Evolutionary conservation across 2,888 invertebrate genomes (phyloP), one percentile per base, ranked within the genome.

Genomic region (Ctena decussata): DNA sequence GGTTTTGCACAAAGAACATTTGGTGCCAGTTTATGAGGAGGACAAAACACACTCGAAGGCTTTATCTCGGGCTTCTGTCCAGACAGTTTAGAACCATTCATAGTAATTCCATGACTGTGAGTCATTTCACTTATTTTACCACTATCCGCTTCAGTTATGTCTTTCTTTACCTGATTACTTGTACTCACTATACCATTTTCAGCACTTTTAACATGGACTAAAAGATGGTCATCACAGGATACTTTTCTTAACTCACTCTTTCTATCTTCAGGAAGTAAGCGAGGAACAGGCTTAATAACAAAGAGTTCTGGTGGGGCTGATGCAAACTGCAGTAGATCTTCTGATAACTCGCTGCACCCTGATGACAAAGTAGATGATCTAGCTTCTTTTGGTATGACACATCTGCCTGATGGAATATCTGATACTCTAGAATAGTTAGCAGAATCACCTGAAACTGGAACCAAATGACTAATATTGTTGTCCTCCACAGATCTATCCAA

Each of bases 21-120:
- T 15, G 41, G 15, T 11, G 6, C 8, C 8, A 41, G 41, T 27
- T 27, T 57, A 27, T 32, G 32, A 35, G 86, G 86, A 27, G 53
- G 44, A 84, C 76, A 73, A 32, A 87, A 87, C 37, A 87, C 87
- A n/a, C 83, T 77, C 8, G 87, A 87, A 2, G 87, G 85, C 41
- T 85, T 46, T 18, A 86, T 86, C n/a, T 65, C 35, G 21, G 74
- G 44, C 15, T 77, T 60, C 2, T 8, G 65, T 37, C 81, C 78
- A 32, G 27, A 18, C 1, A 74, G 35, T 11, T 3, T 65, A 65
- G 35, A 5, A 65, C 35, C 57, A 57, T 15, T 46, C 3, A 46
- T 3, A 46, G 18, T 21, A 15, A 21, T 3, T 2, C 18, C 18
- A 21, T 15, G 21, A 46, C 3, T 3, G 8, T 15, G 2, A 46